A percentile compares a stretch with the other conserved stretches of the same genome.
Conservation (phyloP, 92 coral and sea anemone genomes). For the Montipora capitata region DNA sequence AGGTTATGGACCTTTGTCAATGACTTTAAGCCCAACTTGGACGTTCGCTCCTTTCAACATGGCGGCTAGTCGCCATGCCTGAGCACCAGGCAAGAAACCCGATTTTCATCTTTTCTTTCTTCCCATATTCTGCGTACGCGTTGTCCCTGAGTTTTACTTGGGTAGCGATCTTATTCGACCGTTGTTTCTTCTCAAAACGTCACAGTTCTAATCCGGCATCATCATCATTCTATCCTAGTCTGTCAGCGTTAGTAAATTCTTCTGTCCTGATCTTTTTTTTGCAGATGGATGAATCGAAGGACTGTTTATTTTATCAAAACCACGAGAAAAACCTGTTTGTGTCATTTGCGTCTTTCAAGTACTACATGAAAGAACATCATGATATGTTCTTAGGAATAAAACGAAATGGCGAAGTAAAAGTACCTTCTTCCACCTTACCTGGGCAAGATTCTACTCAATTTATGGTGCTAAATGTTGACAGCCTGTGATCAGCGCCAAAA, state of each 20-base stretch:
- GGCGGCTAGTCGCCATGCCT: no score
- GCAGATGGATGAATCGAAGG: constrained; percentile 63
- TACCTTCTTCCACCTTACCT: constrained; percentile 79
- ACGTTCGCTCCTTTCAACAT: no score
- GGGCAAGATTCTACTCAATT: constrained; percentile 90
- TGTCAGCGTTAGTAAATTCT: no score
- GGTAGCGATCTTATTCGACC: not conserved
- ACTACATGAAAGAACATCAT: constrained; percentile 70
- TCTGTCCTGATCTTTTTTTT: no score
- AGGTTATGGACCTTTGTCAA: no score
- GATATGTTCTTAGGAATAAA: constrained; percentile 90
- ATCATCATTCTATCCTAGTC: not conserved
- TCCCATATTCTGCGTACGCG: no score
- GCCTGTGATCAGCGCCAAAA: not conserved
- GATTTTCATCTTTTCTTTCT: no score
- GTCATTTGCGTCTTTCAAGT: constrained; percentile 85
- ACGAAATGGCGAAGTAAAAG: constrained; percentile 73
- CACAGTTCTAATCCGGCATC: not conserved
- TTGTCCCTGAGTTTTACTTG: not conserved
- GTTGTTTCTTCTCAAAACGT: not conserved
- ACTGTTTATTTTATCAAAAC: constrained; percentile 82
- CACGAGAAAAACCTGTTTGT: constrained; percentile 92
- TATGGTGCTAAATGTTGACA: constrained; percentile 19
- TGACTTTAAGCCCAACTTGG: no score
- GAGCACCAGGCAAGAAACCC: no score